Evolutionary conservation across 2,797 vertebrate genomes (phyloP).

Genomic region (Sciurus carolinensis): DNA sequence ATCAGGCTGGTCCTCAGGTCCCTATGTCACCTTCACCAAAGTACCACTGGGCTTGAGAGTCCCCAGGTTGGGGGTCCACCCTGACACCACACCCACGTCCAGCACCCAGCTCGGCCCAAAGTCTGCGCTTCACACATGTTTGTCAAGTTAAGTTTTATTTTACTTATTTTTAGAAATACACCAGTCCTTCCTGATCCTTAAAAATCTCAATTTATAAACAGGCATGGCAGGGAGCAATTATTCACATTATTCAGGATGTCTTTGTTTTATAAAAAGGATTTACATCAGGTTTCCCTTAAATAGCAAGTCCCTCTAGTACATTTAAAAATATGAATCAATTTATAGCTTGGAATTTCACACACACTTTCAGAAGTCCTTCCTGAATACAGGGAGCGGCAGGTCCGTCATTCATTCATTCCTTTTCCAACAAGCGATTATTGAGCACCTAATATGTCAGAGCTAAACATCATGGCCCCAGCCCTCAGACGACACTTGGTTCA

Average conservation of each 20-base stretch:
- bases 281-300: slow-evolving; percentile 82
- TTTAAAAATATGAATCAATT: slow-evolving; percentile 83
- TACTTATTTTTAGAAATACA: slow-evolving; percentile 4
- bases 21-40: not conserved
- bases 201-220: slow-evolving; percentile 78
- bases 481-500: too few relatives aligned
- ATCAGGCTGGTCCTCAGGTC: not conserved
- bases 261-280: slow-evolving; percentile 84
- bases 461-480: not conserved
- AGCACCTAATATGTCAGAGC: not conserved
- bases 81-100: not conserved
- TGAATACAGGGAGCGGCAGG: slow-evolving; percentile 38
- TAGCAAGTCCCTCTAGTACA: slow-evolving; percentile 67
- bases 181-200: slow-evolving; percentile 57
- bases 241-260: slow-evolving; percentile 80
- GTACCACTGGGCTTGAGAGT: accelerated
- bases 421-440: not conserved
- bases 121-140: not conserved
- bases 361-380: slow-evolving; percentile 21
- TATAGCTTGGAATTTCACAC: slow-evolving; percentile 75
- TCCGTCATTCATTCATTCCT: slow-evolving; percentile 61
- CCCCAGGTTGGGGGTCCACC: too few relatives aligned
- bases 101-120: not conserved
- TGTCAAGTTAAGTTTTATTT: not conserved
- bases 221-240: slow-evolving; percentile 83